A percentile compares a stretch with the other conserved stretches of the same genome.
Conservation (phyloP, 2,888 invertebrate species). For the Automeris io region DNA sequence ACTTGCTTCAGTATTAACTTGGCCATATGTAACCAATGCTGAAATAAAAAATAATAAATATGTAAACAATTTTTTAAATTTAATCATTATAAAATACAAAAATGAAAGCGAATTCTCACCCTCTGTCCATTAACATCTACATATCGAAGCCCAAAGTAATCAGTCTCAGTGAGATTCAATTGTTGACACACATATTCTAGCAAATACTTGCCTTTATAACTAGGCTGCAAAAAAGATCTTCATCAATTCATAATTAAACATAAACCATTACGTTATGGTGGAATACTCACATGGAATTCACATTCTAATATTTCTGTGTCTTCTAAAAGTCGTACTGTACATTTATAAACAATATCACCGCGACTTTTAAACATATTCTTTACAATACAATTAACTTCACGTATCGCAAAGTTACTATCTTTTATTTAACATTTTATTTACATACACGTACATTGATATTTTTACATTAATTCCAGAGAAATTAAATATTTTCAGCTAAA, state of each 20-base stretch:
- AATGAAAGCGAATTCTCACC: constrained; percentile 73
- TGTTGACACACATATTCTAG: constrained; percentile 94
- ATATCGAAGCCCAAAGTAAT: constrained; percentile 95
- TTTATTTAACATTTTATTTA: constrained; percentile 25
- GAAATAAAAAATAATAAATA: constrained; percentile 47
- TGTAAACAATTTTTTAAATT: constrained; percentile 4
- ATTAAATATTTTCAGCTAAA: constrained; percentile 35
- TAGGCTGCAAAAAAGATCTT: constrained; percentile 78
- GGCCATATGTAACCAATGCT: constrained; percentile 96
- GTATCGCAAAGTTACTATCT: constrained; percentile 15
- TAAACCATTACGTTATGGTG: not conserved
- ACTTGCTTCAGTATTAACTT: constrained; percentile 94
- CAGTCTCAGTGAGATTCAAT: constrained; percentile 93
- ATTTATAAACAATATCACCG: constrained; percentile 89
- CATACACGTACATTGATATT: constrained; percentile 19
- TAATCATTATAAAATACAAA: not conserved
- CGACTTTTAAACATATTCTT: constrained; percentile 79
- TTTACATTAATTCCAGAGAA: constrained; percentile 22
- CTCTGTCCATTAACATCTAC: constrained; percentile 92
- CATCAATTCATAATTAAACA: not conserved
- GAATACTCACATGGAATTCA: constrained; percentile 84
- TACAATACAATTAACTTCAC: constrained; percentile 15
- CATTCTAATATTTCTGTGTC: constrained; percentile 94
- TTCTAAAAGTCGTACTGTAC: constrained; percentile 91
- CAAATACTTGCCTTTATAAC: constrained; percentile 92